Evolutionary conservation across 2,888 invertebrate species (phyloP), one percentile per base, ranked within the genome.

Genomic region (Druceiella hillmani): DNA sequence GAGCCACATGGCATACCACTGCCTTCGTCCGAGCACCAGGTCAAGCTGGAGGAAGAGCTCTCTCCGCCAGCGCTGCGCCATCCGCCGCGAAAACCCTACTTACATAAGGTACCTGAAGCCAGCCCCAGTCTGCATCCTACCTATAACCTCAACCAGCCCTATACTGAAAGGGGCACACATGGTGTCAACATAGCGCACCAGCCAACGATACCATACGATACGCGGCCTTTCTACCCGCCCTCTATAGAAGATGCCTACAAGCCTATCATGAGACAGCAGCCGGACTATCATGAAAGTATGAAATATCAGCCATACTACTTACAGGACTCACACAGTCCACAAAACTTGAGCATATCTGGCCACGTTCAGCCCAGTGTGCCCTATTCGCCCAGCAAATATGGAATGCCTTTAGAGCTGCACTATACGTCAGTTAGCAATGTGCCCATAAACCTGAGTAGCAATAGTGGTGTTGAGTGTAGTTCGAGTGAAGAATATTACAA

Each of bases 401-500:
- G 13, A 10, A 12, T 24, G 25, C 7, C 29, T 59, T 5, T 39
- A 56, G 3, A 60, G 59, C 52, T 58, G 57, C 25, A 54, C 7
- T 54, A 36, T 50, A 51, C 22, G 33, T 17, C 40, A 17, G 27
- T n/a, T 11, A 32, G 26, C 58, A 66, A 69, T 54, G 52, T 70
- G 25, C 69, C 71, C 42, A 73, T 72, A 51, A 74, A 71, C 55
- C 59, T 71, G 31, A 69, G 71, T 58, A 65, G 63, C 57, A 66
- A 68, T 42, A 49, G 43, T 40, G 50, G 32, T 4, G 31, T 32
- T 6, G 35, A 33, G 13, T 22, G 15, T 22, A 14, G 20, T n/a
- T 7, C 30, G 12, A 9, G 6, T 33, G 24, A 28, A 20, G 20
- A 25, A n/a, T 33, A 10, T 1, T 36, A 31, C 14, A n/a, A n/a